phyloP scores from a whole-genome alignment of 2,113 vertebrate genomes.

The Stegastes partitus region DNA sequence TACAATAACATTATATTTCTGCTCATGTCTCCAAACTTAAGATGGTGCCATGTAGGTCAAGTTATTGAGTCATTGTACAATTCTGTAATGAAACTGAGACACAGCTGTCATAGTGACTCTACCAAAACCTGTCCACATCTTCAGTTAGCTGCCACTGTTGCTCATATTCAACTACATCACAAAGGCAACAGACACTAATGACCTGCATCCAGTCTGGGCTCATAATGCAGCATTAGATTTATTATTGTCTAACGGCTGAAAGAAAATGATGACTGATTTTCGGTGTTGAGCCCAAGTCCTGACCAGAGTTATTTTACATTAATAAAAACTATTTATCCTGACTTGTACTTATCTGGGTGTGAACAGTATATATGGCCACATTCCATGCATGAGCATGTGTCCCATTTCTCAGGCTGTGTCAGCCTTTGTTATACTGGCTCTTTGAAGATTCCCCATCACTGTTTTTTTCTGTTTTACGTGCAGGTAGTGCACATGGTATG shows the following conservation, averaged over 20 bases:
- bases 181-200: not conserved
- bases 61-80: not conserved
- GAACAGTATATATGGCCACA: not conserved
- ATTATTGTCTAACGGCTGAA: not conserved
- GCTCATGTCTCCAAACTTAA: too few relatives aligned
- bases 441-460: constrained; percentile 8
- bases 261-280: not conserved
- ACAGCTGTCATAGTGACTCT: not conserved
- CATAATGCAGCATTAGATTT: not conserved
- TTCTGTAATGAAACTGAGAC: too few relatives aligned
- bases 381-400: not conserved
- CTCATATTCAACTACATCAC: not conserved
- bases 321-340: not conserved
- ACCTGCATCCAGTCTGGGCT: not conserved
- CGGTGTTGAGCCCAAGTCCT: not conserved
- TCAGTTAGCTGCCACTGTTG: not conserved
- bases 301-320: not conserved
- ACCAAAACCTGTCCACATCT: not conserved
- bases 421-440: constrained; percentile 11
- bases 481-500: not conserved
- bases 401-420: constrained; percentile 10
- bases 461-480: not conserved
- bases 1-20: too few relatives aligned
- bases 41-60: not conserved
- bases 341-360: not conserved